Evolutionary conservation across 2,888 invertebrate species (phyloP), one percentile per base, ranked within the genome.

Genomic region (Dascillus cervinus): DNA sequence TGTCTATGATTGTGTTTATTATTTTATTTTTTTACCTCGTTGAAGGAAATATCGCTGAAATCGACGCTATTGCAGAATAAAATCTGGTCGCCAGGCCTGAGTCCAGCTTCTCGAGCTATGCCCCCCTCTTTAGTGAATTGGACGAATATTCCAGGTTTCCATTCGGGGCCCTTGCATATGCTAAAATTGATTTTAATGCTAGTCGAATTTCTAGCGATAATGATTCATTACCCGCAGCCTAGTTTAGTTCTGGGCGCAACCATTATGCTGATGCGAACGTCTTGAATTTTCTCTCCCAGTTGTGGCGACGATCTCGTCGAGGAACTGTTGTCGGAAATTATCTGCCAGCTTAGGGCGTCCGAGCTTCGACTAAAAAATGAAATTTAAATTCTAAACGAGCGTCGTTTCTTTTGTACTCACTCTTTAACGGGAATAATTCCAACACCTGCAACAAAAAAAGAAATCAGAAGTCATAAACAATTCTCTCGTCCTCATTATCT

Each of bases 361-460:
- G 75, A 76, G 27, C 71, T 72, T 66, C 79, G 82, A 48, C 84
- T 85, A 62, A 17, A 60, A 64, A 49, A 39, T 22, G 32, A 38
- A 41, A 17, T 17, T n/a, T n/a, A n/a, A n/a, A n/a, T n/a, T n/a
- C n/a, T n/a, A n/a, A n/a, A n/a, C n/a, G n/a, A n/a, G n/a, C n/a
- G n/a, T n/a, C n/a, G n/a, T n/a, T n/a, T n/a, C n/a, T n/a, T n/a
- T n/a, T n/a, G n/a, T 59, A 83, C 90, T 86, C 72, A 90, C 90
- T 90, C 89, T 78, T 88, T 89, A 17, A 89, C 79, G 37, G 92
- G 92, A 57, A 94, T 74, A 87, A 92, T 90, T 47, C 91, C 92
- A 48, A 91, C 87, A 71, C 86, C 88, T 88, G 76, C 44, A 81
- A 79, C 56, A 65, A 52, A 64, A 61, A 50, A 55, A 44, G 48